phyloP scores from a whole-genome alignment of 2,797 vertebrate genomes.

The Poecilia gillii region DNA sequence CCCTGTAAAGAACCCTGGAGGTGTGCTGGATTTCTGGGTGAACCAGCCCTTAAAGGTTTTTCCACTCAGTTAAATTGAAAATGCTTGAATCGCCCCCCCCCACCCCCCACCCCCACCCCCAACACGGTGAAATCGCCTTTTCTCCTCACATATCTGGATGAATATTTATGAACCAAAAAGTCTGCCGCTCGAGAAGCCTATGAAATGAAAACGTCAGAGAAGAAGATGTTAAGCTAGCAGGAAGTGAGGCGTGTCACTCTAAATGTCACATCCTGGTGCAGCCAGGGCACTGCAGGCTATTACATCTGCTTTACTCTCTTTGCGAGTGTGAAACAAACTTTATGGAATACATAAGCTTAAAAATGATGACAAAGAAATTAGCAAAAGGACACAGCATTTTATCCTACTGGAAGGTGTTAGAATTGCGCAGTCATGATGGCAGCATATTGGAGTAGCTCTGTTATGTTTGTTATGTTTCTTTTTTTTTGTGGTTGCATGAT shows the following conservation, averaged over 20 bases:
- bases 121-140: neutral
- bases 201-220: neutral
- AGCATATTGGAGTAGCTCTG: neutral
- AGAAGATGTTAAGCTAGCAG: neutral
- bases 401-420: neutral
- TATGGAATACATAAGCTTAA: neutral
- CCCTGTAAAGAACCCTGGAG: neutral
- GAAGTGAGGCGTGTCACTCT: neutral
- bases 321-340: neutral
- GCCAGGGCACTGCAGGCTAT: neutral
- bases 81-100: neutral
- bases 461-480: neutral
- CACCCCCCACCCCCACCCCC: rapidly evolving
- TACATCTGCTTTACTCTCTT: neutral
- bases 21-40: neutral
- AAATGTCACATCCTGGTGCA: neutral
- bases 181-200: neutral
- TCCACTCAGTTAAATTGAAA: neutral
- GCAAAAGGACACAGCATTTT: neutral
- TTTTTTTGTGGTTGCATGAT: neutral
- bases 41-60: neutral
- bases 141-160: neutral
- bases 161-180: neutral
- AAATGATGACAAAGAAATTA: neutral
- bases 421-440: neutral